Base-by-base conservation (phyloP, 2,888 invertebrate genomes). In the Biston stratarius region DNA sequence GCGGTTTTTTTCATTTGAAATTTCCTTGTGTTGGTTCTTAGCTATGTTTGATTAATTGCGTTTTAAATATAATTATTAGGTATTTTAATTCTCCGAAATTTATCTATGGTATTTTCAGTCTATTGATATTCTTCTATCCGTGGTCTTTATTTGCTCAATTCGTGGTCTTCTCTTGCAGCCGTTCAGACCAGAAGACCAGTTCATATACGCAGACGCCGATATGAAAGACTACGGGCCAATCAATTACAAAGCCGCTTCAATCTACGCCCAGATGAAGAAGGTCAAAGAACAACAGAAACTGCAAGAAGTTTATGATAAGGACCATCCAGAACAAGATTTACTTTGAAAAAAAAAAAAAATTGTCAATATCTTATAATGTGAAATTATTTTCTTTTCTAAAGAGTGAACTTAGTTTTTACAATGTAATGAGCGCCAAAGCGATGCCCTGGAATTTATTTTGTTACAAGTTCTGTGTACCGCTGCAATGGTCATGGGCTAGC, bases 161-260 rank as follows among this genome's bases (percentile, higher is more conserved):
- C 8, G n/a, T 14, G 6, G 15, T 55, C 55, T 55, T 24, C 15
- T 40, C 15, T 77, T 77, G 86, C 95, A 98, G 98, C 97, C 98
- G 74, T 96, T 96, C 93, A 95, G 95, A 90, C 96, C 97, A 74
- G 96, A 97, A 83, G 98, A 98, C 91, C 89, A 90, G 77, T 95
- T 98, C 90, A 97, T 97, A 83, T 98, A 98, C 90, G 98, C 98
- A 70, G 98, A 98, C 89, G 96, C 97, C 79, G 98, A 98, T 89
- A 96, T 97, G 90, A 96, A 96, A 84, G 97, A 97, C 81, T 98
- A 98, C 89, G 98, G 98, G 76, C 98, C 98, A 56, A 98, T 98
- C 86, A 97, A 98, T 93, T 98, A 98, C 93, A 98, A 98, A 86
- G 97, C 97, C 71, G 98, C 98, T 67, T 98, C 97, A 45, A 95